These are phyloP conservation scores for Phaetusa simplex DNA, from an alignment of 2,113 vertebrate genomes.

Conservation along the genomic window DNA sequence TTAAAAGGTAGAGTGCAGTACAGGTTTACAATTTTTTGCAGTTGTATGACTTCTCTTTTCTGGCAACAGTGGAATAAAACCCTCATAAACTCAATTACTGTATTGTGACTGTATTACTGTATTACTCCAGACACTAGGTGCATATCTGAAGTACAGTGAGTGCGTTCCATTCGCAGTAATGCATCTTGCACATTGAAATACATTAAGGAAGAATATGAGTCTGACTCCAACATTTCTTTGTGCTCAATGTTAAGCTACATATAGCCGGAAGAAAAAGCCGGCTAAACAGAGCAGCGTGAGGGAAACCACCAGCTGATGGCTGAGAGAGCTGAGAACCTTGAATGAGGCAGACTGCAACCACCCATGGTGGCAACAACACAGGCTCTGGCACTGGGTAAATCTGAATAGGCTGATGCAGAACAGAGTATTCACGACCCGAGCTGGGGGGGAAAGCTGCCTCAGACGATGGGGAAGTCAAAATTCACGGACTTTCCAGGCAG, in stretches of 20 bases:
- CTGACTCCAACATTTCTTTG: not conserved
- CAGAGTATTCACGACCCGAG: not conserved
- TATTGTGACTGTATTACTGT: not conserved
- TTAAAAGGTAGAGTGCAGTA: not conserved
- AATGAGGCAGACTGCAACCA: not conserved
- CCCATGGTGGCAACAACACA: not conserved
- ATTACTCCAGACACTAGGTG: not conserved
- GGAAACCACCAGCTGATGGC: not conserved
- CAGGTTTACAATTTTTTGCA: not conserved
- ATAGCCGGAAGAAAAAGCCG: not conserved
- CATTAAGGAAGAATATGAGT: not conserved
- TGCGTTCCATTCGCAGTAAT: not conserved
- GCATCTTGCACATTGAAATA: not conserved
- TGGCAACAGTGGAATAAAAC: not conserved
- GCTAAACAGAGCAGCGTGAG: not conserved
- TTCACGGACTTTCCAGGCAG: not conserved
- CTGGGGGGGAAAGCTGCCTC: not conserved
- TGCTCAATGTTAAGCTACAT: not conserved
- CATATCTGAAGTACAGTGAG: not conserved
- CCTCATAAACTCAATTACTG: not conserved
- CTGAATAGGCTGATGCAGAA: not conserved
- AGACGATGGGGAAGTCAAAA: rapidly evolving
- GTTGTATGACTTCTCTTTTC: not conserved
- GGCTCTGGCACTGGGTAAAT: rapidly evolving
- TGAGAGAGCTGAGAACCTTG: not conserved